Evolutionary conservation across 2,888 invertebrate genomes (phyloP).

Genomic region (Aricia artaxerxes): DNA sequence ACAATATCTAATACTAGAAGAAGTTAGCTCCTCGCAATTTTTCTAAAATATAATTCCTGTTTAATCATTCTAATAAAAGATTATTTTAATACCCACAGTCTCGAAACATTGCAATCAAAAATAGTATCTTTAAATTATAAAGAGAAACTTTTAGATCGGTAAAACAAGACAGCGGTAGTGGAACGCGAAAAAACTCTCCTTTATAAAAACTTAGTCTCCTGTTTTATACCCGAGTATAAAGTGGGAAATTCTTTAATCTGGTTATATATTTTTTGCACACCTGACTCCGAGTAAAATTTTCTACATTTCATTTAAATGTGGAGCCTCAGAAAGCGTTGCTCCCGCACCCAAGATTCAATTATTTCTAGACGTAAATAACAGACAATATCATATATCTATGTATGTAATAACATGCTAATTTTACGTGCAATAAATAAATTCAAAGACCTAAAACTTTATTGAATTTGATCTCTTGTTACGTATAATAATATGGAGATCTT

Average conservation of each 20-base stretch:
- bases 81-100: too few species aligned
- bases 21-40: too few species aligned
- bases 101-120: background rate
- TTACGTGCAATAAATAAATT: background rate
- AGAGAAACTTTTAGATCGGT: background rate
- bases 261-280: slow-evolving; percentile 11
- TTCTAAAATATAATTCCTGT: too few species aligned
- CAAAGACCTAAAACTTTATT: background rate
- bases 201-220: slow-evolving; percentile 10
- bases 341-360: background rate
- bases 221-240: slow-evolving; percentile 14
- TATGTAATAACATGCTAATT: background rate
- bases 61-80: too few species aligned
- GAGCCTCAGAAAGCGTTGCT: background rate
- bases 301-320: slow-evolving; percentile 8
- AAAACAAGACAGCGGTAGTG: background rate
- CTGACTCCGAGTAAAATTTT: background rate
- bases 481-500: too few species aligned
- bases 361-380: background rate
- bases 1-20: too few species aligned
- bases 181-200: background rate
- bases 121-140: background rate
- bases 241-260: background rate
- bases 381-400: background rate
- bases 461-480: too few species aligned